Evolutionary conservation across 2,797 vertebrate species (phyloP).

Genomic region (Leptatherina wallacei): DNA sequence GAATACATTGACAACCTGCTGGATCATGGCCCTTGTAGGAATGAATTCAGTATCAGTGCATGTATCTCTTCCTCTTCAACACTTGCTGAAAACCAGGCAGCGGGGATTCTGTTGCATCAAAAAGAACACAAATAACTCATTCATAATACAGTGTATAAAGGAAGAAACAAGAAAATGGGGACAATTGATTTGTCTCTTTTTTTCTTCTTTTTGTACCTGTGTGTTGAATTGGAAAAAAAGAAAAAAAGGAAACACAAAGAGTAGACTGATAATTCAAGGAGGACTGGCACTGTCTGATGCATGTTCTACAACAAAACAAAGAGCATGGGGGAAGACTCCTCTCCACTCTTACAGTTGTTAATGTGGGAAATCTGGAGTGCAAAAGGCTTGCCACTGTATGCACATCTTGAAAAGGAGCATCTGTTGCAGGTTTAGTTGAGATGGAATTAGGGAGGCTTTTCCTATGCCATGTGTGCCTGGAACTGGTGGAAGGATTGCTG

Average conservation of each 20-base stretch:
- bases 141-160: slow-evolving; percentile 14
- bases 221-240: background rate
- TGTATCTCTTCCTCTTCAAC: slow-evolving; percentile 24
- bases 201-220: background rate
- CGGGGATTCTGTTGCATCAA: background rate
- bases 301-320: slow-evolving; percentile 38
- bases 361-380: slow-evolving; percentile 45
- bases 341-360: slow-evolving; percentile 27
- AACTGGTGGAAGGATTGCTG: slow-evolving; percentile 44
- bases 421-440: slow-evolving; percentile 63
- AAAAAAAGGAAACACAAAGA: slow-evolving; percentile 8
- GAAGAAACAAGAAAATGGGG: slow-evolving; percentile 20
- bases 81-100: slow-evolving; percentile 36
- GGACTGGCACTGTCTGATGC: slow-evolving; percentile 29
- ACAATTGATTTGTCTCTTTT: slow-evolving; percentile 18
- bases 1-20: too few relatives aligned
- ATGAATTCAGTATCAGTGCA: too few relatives aligned
- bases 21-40: too few relatives aligned
- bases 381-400: slow-evolving; percentile 48
- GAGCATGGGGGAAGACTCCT: slow-evolving; percentile 22
- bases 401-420: slow-evolving; percentile 68
- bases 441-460: slow-evolving; percentile 37
- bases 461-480: slow-evolving; percentile 21
- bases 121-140: slow-evolving; percentile 38
- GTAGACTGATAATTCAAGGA: slow-evolving; percentile 20